These are phyloP conservation scores for Macquaria australasica DNA, from an alignment of 2,113 vertebrate genomes.

Conservation along the genomic window DNA sequence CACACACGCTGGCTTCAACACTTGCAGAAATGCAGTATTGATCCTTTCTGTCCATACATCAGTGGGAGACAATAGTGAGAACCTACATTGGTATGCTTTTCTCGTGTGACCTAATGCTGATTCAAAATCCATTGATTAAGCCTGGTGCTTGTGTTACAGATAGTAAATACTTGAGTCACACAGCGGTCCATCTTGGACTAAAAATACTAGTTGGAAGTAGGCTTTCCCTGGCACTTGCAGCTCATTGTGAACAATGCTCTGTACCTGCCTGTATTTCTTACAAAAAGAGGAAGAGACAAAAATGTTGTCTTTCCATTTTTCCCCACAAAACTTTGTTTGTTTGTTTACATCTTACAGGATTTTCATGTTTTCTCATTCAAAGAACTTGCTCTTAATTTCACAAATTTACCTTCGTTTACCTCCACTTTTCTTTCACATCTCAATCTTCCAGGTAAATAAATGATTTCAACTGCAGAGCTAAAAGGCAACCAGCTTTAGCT, in stretches of 20 bases:
- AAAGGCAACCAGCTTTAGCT: not conserved
- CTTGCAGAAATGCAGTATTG: conserved; percentile 24
- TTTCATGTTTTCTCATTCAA: not conserved
- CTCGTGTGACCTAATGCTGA: conserved; percentile 4
- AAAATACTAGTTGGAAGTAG: no score
- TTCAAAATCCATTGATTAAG: conserved; percentile 36
- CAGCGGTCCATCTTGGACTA: not conserved
- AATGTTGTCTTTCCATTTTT: no score
- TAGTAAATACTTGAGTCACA: not conserved
- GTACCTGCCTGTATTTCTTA: no score
- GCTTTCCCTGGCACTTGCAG: no score
- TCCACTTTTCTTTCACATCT: no score
- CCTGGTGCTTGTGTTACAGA: not conserved
- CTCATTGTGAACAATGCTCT: no score
- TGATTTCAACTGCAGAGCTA: not conserved
- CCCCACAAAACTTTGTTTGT: not conserved
- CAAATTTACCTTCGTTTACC: not conserved
- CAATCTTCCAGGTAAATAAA: no score
- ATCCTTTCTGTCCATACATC: conserved; percentile 23
- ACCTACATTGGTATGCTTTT: conserved; percentile 13
- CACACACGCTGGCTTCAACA: not conserved
- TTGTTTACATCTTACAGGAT: not conserved
- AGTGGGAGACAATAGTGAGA: conserved; percentile 24
- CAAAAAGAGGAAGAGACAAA: no score
- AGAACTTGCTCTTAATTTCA: not conserved